Percentiles rank a stretch among this genome's conserved stretches.
phyloP scores from a whole-genome alignment of 2,888 invertebrate genomes.

The Graphium colonna region DNA sequence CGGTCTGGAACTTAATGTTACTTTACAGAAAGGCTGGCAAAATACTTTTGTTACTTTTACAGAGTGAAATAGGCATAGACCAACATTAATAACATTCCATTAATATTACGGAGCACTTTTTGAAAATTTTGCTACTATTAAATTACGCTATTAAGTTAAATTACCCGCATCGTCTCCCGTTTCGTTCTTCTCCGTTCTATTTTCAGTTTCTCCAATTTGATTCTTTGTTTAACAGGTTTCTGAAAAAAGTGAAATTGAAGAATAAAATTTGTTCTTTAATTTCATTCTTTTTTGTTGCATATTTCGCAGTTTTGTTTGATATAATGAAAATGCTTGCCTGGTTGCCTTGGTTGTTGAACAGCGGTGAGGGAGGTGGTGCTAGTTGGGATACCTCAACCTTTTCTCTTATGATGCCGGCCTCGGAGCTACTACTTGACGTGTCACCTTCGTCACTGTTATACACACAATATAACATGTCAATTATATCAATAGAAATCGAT shows the following conservation, averaged over 20 bases:
- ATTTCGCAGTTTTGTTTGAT: not conserved
- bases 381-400: slow-evolving; percentile 63
- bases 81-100: too few species aligned
- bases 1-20: too few species aligned
- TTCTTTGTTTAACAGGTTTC: slow-evolving; percentile 57
- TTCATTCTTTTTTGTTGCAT: too few species aligned
- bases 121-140: too few species aligned
- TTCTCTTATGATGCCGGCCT: slow-evolving; percentile 80
- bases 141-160: too few species aligned
- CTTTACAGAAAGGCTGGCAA: too few species aligned
- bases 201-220: slow-evolving; percentile 67
- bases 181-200: slow-evolving; percentile 69
- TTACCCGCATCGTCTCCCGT: slow-evolving; percentile 81
- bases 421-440: slow-evolving; percentile 85
- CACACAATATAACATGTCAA: not conserved
- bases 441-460: slow-evolving; percentile 87
- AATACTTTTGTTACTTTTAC: too few species aligned
- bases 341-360: slow-evolving; percentile 69
- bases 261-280: too few species aligned
- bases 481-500: too few species aligned
- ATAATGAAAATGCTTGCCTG: not conserved
- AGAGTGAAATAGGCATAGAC: too few species aligned
- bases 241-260: slow-evolving; percentile 34
- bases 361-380: slow-evolving; percentile 87
- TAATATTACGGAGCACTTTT: too few species aligned